A percentile compares a stretch with the other conserved stretches of the same genome.
These are phyloP conservation scores for Torymus tubicola DNA, from an alignment of 2,888 invertebrate genomes.

Conservation along the genomic window DNA sequence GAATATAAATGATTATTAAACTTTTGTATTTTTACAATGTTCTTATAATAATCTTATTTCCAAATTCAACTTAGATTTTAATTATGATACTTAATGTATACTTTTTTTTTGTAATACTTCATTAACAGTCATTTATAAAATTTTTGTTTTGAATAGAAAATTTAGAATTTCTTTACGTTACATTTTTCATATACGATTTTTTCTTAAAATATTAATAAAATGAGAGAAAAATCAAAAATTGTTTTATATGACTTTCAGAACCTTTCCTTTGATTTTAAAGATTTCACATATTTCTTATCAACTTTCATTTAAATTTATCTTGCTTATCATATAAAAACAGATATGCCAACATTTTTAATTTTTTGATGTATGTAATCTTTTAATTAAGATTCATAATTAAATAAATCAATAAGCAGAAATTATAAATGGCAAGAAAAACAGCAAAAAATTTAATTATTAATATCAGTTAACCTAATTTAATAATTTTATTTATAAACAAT, in stretches of 20 bases:
- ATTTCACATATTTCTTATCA: too few relatives aligned
- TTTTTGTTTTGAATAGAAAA: slow-evolving; percentile 23
- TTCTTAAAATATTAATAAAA: slow-evolving; percentile 35
- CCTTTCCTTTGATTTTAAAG: slow-evolving; percentile 1
- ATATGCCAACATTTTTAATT: too few relatives aligned
- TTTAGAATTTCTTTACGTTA: slow-evolving; percentile 38
- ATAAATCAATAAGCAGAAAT: too few relatives aligned
- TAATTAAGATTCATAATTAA: too few relatives aligned
- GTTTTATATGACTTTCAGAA: not conserved
- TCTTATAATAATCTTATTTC: not conserved
- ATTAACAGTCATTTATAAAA: slow-evolving; percentile 12
- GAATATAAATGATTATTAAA: slow-evolving; percentile 29
- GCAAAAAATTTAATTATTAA: too few relatives aligned
- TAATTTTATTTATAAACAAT: too few relatives aligned
- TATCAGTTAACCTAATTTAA: too few relatives aligned
- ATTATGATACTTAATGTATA: not conserved
- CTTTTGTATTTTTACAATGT: slow-evolving; percentile 17
- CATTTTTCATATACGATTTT: slow-evolving; percentile 34
- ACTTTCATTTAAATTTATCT: too few relatives aligned
- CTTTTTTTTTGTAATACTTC: slow-evolving; percentile 34
- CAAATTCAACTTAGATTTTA: slow-evolving; percentile 3
- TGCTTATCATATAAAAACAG: too few relatives aligned
- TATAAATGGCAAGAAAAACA: too few relatives aligned
- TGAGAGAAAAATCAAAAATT: not conserved
- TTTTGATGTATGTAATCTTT: too few relatives aligned